Percentiles rank a stretch among this genome's conserved stretches.
Evolutionary conservation across 2,888 invertebrate genomes (phyloP).

Genomic region (Perithous albicinctus): DNA sequence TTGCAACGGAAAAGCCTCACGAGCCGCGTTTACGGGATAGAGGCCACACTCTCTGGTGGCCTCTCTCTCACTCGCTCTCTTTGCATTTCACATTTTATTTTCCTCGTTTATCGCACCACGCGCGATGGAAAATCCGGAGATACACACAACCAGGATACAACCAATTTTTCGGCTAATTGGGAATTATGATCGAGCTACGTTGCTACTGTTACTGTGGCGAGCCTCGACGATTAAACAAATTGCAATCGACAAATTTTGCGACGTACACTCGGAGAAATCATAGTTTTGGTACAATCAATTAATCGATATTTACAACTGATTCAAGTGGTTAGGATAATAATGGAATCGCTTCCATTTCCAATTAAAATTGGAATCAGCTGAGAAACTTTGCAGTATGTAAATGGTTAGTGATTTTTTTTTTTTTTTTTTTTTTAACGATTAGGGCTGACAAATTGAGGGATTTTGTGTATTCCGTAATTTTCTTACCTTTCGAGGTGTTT

Average conservation of each 20-base stretch:
- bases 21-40: constrained; percentile 38
- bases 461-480: background rate
- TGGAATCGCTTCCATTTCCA: background rate
- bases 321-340: background rate
- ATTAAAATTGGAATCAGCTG: background rate
- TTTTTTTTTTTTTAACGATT: background rate
- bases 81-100: constrained; percentile 55
- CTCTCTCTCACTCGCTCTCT: constrained; percentile 10
- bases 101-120: constrained; percentile 26
- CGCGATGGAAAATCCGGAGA: no score
- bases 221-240: constrained; percentile 49
- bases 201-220: background rate
- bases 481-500: constrained; percentile 97
- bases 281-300: no score
- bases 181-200: constrained; percentile 66
- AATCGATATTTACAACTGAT: no score
- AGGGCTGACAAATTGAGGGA: no score
- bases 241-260: constrained; percentile 42
- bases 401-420: background rate
- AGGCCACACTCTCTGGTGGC: no score
- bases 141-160: no score
- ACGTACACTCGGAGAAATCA: background rate
- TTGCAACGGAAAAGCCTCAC: constrained; percentile 56
- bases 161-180: constrained; percentile 72
- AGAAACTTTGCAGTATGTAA: no score